phyloP scores from a whole-genome alignment of 2,888 invertebrate species.

The Scaptomyza polygonia region DNA sequence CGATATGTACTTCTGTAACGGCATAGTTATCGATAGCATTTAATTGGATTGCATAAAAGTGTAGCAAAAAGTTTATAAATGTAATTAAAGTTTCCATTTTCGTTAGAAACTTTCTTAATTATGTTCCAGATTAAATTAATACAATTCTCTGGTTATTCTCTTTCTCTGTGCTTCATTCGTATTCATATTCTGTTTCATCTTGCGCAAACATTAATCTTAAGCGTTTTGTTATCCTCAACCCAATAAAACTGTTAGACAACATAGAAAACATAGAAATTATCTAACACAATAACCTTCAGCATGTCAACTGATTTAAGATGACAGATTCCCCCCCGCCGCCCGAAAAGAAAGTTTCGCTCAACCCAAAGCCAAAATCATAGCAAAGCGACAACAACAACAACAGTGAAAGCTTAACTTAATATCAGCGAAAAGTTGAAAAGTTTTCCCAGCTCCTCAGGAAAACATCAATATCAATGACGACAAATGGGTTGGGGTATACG shows the following conservation, averaged over 20 bases:
- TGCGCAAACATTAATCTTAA: constrained; percentile 49
- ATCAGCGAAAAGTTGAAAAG: constrained; percentile 41
- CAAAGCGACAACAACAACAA: constrained; percentile 3
- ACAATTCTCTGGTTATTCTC: background rate
- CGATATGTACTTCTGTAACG: background rate
- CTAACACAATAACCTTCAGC: constrained; percentile 64
- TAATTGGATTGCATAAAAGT: background rate
- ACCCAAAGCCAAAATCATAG: constrained; percentile 20
- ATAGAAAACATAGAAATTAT: constrained; percentile 51
- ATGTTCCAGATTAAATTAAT: constrained; percentile 26
- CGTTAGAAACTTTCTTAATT: constrained; percentile 19
- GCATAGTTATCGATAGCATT: background rate
- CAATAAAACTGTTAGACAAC: constrained; percentile 8
- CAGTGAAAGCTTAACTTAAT: constrained; percentile 46
- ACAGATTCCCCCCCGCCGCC: background rate
- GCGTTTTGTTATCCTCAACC: constrained; percentile 40
- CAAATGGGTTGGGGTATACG: constrained; percentile 7
- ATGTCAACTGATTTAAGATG: constrained; percentile 50
- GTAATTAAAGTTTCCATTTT: background rate
- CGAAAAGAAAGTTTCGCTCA: constrained; percentile 22
- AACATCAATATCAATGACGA: constrained; percentile 50
- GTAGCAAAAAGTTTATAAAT: background rate
- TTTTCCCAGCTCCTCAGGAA: constrained; percentile 17
- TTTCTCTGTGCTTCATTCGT: no score
- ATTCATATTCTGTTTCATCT: constrained; percentile 15